Evolutionary conservation across 2,113 vertebrate genomes (phyloP).

Genomic region (Pelmatolapia mariae): DNA sequence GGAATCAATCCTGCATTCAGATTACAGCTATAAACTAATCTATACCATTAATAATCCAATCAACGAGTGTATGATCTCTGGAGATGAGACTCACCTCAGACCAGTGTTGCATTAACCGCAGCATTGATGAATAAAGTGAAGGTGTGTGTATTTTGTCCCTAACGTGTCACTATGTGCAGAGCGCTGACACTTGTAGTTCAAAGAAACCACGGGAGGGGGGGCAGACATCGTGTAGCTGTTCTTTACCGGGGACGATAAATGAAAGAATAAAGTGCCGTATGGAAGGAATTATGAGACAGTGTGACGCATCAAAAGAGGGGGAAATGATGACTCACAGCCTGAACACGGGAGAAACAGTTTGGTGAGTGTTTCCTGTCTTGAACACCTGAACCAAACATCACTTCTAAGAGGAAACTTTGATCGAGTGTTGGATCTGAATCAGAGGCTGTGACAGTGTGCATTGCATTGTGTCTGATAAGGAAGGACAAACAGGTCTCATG

Average conservation of each 20-base stretch:
- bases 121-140: not conserved
- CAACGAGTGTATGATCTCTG: constrained; percentile 17
- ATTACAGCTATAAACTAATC: constrained; percentile 26
- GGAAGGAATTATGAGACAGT: not conserved
- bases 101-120: not conserved
- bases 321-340: not conserved
- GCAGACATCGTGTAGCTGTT: not conserved
- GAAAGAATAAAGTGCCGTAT: not conserved
- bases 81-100: not conserved
- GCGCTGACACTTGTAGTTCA: not conserved
- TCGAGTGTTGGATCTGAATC: not conserved
- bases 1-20: constrained; percentile 44
- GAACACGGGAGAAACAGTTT: not conserved
- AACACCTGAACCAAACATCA: not conserved
- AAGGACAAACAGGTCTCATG: not conserved
- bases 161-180: not conserved
- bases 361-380: not conserved
- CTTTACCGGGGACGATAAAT: not conserved
- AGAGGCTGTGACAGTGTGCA: not conserved
- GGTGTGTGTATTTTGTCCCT: not conserved
- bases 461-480: not conserved
- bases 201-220: not conserved
- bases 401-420: not conserved
- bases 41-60: constrained; percentile 41
- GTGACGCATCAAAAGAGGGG: not conserved